Percentiles rank a stretch among this genome's conserved stretches.
Evolutionary conservation across 2,797 vertebrate species (phyloP).

Genomic region (Apodemus agrarius): DNA sequence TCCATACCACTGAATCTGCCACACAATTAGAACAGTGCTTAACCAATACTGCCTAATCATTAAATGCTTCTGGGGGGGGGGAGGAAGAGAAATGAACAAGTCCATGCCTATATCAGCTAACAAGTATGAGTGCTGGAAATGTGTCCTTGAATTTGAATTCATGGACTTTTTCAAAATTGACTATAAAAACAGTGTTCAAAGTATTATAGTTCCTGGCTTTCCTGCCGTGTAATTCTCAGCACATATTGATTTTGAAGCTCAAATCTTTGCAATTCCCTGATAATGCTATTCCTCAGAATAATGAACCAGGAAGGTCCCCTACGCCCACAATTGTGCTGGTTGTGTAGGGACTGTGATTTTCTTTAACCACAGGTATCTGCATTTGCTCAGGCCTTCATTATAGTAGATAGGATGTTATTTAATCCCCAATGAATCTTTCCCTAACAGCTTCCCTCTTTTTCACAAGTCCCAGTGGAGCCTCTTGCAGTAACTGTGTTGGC

Average conservation of each 20-base stretch:
- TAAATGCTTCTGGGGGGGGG: neutral
- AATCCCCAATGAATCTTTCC: slow-evolving; percentile 58
- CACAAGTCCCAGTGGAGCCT: neutral
- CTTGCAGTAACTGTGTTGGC: neutral
- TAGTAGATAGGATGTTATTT: slow-evolving; percentile 71
- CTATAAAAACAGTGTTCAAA: slow-evolving; percentile 79
- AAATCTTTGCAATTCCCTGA: slow-evolving; percentile 78
- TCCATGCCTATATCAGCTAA: slow-evolving; percentile 14
- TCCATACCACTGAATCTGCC: neutral
- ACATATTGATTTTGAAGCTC: slow-evolving; percentile 79
- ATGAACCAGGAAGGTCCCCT: slow-evolving; percentile 76
- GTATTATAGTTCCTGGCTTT: slow-evolving; percentile 74
- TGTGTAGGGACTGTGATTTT: slow-evolving; percentile 76
- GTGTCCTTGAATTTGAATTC: slow-evolving; percentile 75
- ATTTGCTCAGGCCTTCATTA: slow-evolving; percentile 77
- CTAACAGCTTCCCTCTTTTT: slow-evolving; percentile 50
- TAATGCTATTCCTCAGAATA: slow-evolving; percentile 81
- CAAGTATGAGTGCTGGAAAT: slow-evolving; percentile 36
- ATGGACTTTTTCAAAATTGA: slow-evolving; percentile 74
- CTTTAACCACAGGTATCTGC: slow-evolving; percentile 80
- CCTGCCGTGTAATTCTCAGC: slow-evolving; percentile 77
- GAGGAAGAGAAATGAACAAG: neutral
- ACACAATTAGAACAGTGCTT: slow-evolving; percentile 16
- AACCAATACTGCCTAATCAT: slow-evolving; percentile 34
- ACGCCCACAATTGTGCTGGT: slow-evolving; percentile 69